phyloP scores from a whole-genome alignment of 2,113 vertebrate genomes.

The Casuarius casuarius region DNA sequence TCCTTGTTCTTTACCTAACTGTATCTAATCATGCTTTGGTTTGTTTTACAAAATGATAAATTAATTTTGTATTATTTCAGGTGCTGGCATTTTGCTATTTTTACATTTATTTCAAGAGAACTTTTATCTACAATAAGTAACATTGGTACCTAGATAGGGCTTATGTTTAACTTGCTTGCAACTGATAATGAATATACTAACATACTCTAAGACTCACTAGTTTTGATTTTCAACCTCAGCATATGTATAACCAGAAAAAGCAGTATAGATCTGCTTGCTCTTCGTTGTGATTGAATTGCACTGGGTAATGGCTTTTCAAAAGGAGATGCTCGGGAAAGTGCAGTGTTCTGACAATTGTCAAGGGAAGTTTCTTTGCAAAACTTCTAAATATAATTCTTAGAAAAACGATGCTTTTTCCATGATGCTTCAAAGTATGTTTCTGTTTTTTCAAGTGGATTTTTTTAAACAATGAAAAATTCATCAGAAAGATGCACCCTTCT shows the following conservation, averaged over 20 bases:
- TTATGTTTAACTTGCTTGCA: constrained; percentile 28
- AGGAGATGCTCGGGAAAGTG: neutral
- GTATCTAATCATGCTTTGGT: neutral
- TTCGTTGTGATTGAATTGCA: neutral
- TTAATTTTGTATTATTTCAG: neutral
- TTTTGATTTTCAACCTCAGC: constrained; percentile 1
- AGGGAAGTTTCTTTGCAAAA: neutral
- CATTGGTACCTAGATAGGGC: neutral
- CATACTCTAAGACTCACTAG: neutral
- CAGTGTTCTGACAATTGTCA: neutral
- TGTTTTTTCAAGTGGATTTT: neutral
- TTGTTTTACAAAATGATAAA: neutral
- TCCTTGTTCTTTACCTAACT: neutral
- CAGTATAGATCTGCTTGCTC: neutral
- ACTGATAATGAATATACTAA: neutral
- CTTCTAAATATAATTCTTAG: neutral
- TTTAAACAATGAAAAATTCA: neutral
- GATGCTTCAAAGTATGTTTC: neutral
- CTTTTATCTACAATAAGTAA: neutral
- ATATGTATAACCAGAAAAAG: neutral
- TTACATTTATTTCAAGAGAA: neutral
- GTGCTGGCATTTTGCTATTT: neutral
- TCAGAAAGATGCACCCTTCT: neutral
- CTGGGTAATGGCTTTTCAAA: neutral
- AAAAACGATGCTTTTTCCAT: neutral